Base-by-base conservation (phyloP, 2,888 invertebrate species). In the Eilema griseolum region DNA sequence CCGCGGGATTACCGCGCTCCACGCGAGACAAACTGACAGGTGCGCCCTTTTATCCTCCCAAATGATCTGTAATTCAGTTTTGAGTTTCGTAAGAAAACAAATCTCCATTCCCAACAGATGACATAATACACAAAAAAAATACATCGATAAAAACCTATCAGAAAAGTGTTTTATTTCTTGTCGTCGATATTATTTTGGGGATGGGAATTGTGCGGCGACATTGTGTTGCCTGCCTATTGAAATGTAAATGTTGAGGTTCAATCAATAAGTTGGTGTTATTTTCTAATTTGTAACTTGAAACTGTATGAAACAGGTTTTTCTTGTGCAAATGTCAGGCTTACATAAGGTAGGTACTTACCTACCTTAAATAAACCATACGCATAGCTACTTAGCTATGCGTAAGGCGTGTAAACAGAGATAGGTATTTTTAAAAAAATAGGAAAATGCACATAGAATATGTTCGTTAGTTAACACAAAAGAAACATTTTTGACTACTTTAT, bases 1-100 rank as follows among this genome's bases (percentile, higher is more conserved):
- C 81, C 80, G 61, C 66, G 80, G 86, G 85, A 83, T 76, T 81
- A 79, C 78, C 56, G 68, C 73, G 81, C 79, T 79, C 70, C 67
- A 77, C 69, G 76, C 76, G 75, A 68, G 70, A 74, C 72, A 77
- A 79, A 78, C 80, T 83, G 86, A 86, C 87, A 85, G 86, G 81
- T 85, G 84, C 73, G 82, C 73, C 83, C 82, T 83, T 80, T 79
- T 84, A 80, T 79, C 67, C 75, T 71, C 79, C 66, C 77, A 82
- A 85, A 85, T 86, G 78, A 85, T 81, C 83, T 72, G 78, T 85
- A 85, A 85, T 85, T 83, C 82, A 83, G 78, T 83, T 85, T 81
- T 78, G 81, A 83, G 84, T 83, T 84, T 78, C 77, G 76, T 78
- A 74, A 79, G 74, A 76, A 81, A 81, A 79, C 77, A 79, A 81